A percentile compares a stretch with the other conserved stretches of the same genome.
Conservation (phyloP, 1,140 invertebrate species). For the Pseudomyrmex sp. region DNA sequence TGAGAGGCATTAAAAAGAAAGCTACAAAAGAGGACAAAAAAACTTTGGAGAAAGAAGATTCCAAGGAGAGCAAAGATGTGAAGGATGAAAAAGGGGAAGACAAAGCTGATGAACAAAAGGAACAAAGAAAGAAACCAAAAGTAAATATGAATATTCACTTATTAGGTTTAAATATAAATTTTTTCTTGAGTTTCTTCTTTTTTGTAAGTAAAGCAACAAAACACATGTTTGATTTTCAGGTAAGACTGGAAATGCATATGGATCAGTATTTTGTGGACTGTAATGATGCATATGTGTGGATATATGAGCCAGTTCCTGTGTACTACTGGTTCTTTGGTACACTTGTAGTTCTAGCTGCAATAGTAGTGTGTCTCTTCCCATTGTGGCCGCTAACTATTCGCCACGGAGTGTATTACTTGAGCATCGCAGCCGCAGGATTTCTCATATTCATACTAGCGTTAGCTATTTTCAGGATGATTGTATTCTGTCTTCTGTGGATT, state of each 20-base stretch:
- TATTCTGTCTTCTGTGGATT: slow-evolving; percentile 97
- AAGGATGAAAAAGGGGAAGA: slow-evolving; percentile 85
- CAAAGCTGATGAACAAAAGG: slow-evolving; percentile 79
- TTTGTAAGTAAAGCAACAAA: neutral
- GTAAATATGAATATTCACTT: slow-evolving; percentile 57
- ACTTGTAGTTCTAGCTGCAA: slow-evolving; percentile 95
- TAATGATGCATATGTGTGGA: slow-evolving; percentile 99
- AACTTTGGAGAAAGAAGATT: slow-evolving; percentile 79
- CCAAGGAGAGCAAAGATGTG: slow-evolving; percentile 86
- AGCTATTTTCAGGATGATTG: slow-evolving; percentile 94
- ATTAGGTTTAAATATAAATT: neutral
- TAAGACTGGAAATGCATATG: slow-evolving; percentile 97
- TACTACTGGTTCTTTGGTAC: slow-evolving; percentile 98
- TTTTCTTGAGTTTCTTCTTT: neutral
- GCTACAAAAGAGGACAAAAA: slow-evolving; percentile 87
- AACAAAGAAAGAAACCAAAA: slow-evolving; percentile 82
- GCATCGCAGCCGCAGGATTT: slow-evolving; percentile 96
- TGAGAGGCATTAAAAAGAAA: slow-evolving; percentile 89
- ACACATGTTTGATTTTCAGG: slow-evolving; percentile 72
- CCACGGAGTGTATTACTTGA: slow-evolving; percentile 98
- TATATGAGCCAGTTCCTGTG: slow-evolving; percentile 98
- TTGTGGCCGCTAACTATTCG: slow-evolving; percentile 97
- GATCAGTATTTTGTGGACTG: slow-evolving; percentile 97
- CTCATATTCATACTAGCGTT: slow-evolving; percentile 96
- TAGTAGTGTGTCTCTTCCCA: slow-evolving; percentile 98